Percentiles rank a stretch among this genome's conserved stretches.
These are phyloP conservation scores for Crax fasciolata DNA, from an alignment of 2,797 vertebrate species.

Conservation along the genomic window DNA sequence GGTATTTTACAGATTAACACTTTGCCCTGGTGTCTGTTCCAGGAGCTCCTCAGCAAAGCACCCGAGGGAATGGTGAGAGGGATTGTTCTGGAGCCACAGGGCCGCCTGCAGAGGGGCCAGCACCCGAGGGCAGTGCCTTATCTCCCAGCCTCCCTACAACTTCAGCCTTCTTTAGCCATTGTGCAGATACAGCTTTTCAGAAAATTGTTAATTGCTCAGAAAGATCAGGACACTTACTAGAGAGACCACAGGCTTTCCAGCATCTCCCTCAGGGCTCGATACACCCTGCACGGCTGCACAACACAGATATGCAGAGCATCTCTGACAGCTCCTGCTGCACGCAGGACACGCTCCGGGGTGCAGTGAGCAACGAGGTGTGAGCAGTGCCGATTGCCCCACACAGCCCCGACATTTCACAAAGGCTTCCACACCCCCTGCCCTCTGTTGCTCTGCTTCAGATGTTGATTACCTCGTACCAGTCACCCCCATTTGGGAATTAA, in stretches of 20 bases:
- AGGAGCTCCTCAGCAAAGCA: neutral
- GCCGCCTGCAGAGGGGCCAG: neutral
- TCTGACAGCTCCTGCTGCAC: neutral
- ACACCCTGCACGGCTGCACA: neutral
- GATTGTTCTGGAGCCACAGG: neutral
- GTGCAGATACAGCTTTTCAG: neutral
- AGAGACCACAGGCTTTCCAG: neutral
- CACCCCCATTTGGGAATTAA: neutral
- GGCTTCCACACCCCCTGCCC: neutral
- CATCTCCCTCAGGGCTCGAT: neutral
- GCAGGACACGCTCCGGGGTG: neutral
- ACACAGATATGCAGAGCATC: neutral
- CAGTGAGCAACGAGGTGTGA: neutral
- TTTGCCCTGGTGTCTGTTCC: neutral
- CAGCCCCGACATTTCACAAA: neutral
- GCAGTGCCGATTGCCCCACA: neutral
- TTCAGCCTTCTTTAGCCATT: neutral
- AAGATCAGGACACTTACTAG: neutral
- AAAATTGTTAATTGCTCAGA: neutral
- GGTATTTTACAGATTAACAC: neutral
- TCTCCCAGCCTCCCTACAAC: no score
- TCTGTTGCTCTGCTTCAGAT: no score
- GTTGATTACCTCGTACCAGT: neutral
- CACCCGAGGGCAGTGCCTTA: neutral
- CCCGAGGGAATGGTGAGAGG: neutral